Conservation (phyloP, 2,797 vertebrate genomes). For the Rhodeus uyekii region DNA sequence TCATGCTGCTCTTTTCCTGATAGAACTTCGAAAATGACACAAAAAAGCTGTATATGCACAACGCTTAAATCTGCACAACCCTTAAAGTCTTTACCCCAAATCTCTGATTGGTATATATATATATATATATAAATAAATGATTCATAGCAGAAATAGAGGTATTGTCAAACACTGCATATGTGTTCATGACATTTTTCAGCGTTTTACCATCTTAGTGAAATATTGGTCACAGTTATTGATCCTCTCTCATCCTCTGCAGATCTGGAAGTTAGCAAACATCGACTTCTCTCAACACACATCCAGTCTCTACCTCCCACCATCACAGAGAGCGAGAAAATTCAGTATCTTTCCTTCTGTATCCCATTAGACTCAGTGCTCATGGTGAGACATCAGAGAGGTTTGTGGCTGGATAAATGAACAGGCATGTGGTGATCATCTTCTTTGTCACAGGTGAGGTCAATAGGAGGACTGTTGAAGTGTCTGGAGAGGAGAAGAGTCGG, state of each 20-base stretch:
- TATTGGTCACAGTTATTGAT: neutral
- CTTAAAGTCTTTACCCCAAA: neutral
- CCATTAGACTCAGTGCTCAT: constrained; percentile 88
- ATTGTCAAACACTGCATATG: neutral
- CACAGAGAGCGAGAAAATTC: constrained; percentile 86
- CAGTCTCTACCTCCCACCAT: constrained; percentile 84
- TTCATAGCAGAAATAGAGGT: neutral
- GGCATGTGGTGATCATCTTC: neutral
- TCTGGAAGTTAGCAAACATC: constrained; percentile 89
- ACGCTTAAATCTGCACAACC: neutral
- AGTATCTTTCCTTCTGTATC: constrained; percentile 90
- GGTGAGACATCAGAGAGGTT: constrained; percentile 61
- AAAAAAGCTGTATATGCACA: neutral
- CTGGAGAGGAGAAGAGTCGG: constrained; percentile 91
- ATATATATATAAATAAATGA: neutral
- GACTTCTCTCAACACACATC: constrained; percentile 87
- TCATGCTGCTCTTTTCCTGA: neutral
- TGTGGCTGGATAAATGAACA: neutral
- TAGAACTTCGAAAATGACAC: neutral
- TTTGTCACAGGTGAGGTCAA: constrained; percentile 79
- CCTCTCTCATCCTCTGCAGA: constrained; percentile 66
- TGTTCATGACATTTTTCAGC: neutral
- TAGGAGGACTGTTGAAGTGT: constrained; percentile 93
- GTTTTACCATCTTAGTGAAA: neutral
- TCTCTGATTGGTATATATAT: neutral